phyloP scores from a whole-genome alignment of 53 echinoderm and acorn worm genomes.

The Mesocentrotus franciscanus region DNA sequence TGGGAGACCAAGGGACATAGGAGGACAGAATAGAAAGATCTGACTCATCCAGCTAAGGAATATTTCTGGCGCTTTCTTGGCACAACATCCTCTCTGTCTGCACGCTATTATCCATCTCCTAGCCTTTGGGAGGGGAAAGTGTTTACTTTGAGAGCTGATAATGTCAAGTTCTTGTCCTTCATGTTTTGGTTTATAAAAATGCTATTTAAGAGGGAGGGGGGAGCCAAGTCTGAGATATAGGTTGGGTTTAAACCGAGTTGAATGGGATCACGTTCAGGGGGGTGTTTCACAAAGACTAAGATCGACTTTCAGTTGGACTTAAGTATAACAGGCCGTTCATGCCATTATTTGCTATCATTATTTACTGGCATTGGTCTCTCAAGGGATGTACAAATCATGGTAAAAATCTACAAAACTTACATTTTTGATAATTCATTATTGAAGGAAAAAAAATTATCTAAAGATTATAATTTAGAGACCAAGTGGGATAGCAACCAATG shows the following conservation, averaged over 20 bases:
- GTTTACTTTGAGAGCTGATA: background rate
- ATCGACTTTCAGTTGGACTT: too few species aligned
- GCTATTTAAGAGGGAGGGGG: background rate
- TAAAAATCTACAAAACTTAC: too few species aligned
- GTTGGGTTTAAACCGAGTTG: background rate
- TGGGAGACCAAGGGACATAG: background rate
- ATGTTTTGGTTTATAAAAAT: background rate
- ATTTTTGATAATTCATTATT: too few species aligned
- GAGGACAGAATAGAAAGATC: background rate
- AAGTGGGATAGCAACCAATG: too few species aligned
- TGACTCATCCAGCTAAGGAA: conserved; percentile 16
- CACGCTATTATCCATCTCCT: background rate
- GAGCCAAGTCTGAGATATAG: background rate
- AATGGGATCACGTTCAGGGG: background rate
- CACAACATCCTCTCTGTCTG: background rate
- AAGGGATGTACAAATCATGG: too few species aligned
- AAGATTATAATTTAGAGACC: too few species aligned
- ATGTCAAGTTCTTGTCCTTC: conserved; percentile 23
- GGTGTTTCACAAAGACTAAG: too few species aligned
- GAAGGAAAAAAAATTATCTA: too few species aligned
- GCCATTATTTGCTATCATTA: too few species aligned
- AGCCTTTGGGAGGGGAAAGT: background rate
- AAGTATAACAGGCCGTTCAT: too few species aligned
- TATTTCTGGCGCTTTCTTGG: conserved; percentile 43
- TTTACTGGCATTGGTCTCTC: too few species aligned